Conservation (phyloP, 2,888 invertebrate genomes). For the Nasonovia ribisnigri region DNA sequence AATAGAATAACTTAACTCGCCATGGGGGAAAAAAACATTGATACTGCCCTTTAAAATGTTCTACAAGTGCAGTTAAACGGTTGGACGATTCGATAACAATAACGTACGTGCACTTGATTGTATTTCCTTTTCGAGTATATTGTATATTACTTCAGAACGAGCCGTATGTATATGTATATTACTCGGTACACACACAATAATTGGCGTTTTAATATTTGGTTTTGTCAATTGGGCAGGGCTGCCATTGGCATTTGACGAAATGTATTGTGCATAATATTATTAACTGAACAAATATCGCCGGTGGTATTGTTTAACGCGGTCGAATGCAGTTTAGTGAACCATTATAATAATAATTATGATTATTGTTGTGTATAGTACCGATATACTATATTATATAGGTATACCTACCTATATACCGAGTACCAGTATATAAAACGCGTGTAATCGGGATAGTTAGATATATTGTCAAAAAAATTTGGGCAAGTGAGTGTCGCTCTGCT, state of each 20-base stretch:
- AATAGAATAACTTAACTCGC: neutral
- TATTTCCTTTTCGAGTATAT: conserved; percentile 20
- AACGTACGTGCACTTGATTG: conserved; percentile 1
- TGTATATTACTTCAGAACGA: neutral
- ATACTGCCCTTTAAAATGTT: conserved; percentile 10
- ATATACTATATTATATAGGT: no score
- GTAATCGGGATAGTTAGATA: neutral
- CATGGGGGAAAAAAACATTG: neutral
- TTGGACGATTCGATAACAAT: conserved; percentile 22
- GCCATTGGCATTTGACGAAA: conserved; percentile 21
- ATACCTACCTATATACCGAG: neutral
- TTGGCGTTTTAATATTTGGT: conserved; percentile 26
- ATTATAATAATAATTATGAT: neutral
- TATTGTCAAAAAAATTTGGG: neutral
- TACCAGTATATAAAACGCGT: neutral
- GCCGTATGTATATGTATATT: neutral
- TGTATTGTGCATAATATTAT: neutral
- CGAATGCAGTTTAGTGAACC: neutral
- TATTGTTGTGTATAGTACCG: neutral
- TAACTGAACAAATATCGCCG: neutral
- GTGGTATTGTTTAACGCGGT: neutral
- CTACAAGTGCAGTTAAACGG: conserved; percentile 31
- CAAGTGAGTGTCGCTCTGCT: no score
- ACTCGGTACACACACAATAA: neutral
- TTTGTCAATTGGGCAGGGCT: neutral